Conservation (phyloP, 2,888 invertebrate genomes). For the Marronus borbonicus region DNA sequence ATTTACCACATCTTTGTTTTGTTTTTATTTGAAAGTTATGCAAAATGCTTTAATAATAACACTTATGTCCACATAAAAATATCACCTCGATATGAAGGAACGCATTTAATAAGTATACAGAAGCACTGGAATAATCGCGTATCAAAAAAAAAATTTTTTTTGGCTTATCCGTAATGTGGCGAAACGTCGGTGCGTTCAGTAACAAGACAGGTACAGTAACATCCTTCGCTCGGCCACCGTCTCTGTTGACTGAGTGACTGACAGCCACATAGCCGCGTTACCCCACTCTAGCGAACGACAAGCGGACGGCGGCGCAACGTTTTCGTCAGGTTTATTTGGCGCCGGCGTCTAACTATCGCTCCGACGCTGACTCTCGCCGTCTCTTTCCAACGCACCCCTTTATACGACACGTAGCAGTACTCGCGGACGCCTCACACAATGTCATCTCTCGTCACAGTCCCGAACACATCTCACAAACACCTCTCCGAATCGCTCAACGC, state of each 20-base stretch:
- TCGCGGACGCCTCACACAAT: slow-evolving; percentile 61
- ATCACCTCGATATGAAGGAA: slow-evolving; percentile 20
- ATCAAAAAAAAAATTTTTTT: slow-evolving; percentile 6
- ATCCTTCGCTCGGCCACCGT: slow-evolving; percentile 66
- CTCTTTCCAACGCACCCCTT: slow-evolving; percentile 51
- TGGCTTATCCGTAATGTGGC: slow-evolving; percentile 22
- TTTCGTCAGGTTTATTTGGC: slow-evolving; percentile 68
- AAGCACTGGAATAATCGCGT: slow-evolving; percentile 31
- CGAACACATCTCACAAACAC: slow-evolving; percentile 64
- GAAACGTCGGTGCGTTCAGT: slow-evolving; percentile 39
- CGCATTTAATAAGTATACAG: slow-evolving; percentile 13
- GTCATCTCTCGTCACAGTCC: slow-evolving; percentile 70
- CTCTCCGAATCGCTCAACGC: slow-evolving; percentile 60
- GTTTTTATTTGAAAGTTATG: slow-evolving; percentile 27
- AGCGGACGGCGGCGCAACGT: slow-evolving; percentile 65
- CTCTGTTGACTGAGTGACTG: slow-evolving; percentile 71
- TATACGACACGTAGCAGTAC: slow-evolving; percentile 52
- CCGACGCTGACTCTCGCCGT: slow-evolving; percentile 50
- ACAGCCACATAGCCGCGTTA: slow-evolving; percentile 67
- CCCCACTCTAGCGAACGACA: slow-evolving; percentile 62
- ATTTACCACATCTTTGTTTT: slow-evolving; percentile 32
- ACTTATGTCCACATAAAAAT: slow-evolving; percentile 32
- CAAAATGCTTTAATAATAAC: background rate
- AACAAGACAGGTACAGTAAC: slow-evolving; percentile 60
- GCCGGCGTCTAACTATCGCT: slow-evolving; percentile 64